Base-by-base conservation (phyloP, 1,140 invertebrate species). In the Colletes latitarsis region DNA sequence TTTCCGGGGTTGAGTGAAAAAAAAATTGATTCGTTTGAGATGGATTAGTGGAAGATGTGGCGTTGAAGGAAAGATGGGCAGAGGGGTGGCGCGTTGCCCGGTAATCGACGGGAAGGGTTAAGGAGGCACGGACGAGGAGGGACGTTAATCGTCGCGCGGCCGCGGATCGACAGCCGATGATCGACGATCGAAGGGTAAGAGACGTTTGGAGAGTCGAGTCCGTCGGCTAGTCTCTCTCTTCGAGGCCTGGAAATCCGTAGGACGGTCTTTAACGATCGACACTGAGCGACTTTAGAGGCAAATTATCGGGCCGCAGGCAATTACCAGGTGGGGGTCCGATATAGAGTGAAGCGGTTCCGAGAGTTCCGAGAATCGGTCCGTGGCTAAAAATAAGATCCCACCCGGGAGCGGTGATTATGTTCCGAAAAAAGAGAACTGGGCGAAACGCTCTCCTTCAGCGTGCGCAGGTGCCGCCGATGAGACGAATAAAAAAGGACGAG, bases 341-440 rank as follows among this genome's bases (percentile, higher is more conserved):
- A 82, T 68, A 87, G 81, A 84, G 76, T 74, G 58, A 67, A 69
- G 74, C 87, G 81, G 77, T 86, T 86, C 30, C 64, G 88, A 82
- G 88, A 82, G 85, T 93, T 92, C 91, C 86, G 87, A 91, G 91
- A 93, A 93, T 91, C 88, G 86, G 87, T 82, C 30, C 89, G 82
- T 69, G 78, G 89, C 92, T 93, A 92, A 92, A 93, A 93, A 92
- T 92, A 93, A 91, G 82, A 92, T 92, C 91, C 92, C 91, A 92
- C 91, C 92, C 90, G 91, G 90, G 92, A 91, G 91, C 91, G 87
- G 83, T 87, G 90, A 93, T 93, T 92, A 92, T 91, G 88, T 89
- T 89, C 90, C 88, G 86, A 91, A 91, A 93, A 90, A 91, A 89
- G 88, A 89, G 86, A 89, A 86, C 46, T 62, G 58, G 73, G 79